Percentiles rank a stretch among this genome's conserved stretches.
Conservation (phyloP, 2,797 vertebrate species). For the Channallabes apus region DNA sequence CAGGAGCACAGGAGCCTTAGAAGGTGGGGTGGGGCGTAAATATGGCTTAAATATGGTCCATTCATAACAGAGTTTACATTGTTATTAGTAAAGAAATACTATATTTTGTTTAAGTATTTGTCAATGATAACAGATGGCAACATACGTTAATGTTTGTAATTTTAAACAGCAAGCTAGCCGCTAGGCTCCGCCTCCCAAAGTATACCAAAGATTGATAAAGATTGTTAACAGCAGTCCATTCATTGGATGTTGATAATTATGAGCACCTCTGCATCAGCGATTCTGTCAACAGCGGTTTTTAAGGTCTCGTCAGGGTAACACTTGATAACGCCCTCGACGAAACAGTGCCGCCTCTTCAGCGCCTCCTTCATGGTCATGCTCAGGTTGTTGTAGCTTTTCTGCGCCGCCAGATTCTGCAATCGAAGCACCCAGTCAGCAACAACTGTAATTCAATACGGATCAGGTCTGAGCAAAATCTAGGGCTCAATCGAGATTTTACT, state of each 20-base stretch:
- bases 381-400: constrained; percentile 89
- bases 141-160: neutral
- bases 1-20: neutral
- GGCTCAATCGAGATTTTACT: constrained; percentile 59
- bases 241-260: neutral
- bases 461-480: neutral
- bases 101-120: neutral
- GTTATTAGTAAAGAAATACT: neutral
- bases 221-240: too few species aligned
- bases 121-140: neutral
- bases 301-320: constrained; percentile 85
- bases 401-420: constrained; percentile 88
- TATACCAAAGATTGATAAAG: too few species aligned
- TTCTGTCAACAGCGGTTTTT: constrained; percentile 82
- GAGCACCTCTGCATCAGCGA: constrained; percentile 86
- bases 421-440: too few species aligned
- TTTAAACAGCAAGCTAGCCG: neutral
- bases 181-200: neutral
- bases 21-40: neutral
- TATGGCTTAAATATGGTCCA: neutral
- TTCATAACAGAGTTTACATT: neutral
- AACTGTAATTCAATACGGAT: neutral
- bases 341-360: constrained; percentile 70
- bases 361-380: constrained; percentile 86
- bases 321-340: constrained; percentile 86